Evolutionary conservation across 1,140 invertebrate species (phyloP), one percentile per base, ranked within the genome.

Genomic region (Heliconius himera): DNA sequence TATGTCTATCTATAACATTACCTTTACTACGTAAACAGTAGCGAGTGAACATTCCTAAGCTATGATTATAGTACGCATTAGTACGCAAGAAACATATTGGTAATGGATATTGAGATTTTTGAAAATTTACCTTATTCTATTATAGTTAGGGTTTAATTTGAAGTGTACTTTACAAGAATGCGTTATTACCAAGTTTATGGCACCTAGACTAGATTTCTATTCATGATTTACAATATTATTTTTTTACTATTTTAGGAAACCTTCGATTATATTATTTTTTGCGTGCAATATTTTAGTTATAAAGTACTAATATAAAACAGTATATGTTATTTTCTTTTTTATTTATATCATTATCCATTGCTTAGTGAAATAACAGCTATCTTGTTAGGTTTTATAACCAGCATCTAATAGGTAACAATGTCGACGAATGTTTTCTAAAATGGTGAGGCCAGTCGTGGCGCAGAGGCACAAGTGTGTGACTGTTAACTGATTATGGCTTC

Each of bases 1-100:
- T 71, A 29, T 51, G 49, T 51, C 49, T 29, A 20, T 71, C 38
- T 22, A 38, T 72, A 72, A 36, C 38, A 41, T 36, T 38, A 20
- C n/a, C 13, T 41, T 72, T 66, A 66, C 26, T 29, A 66, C 60
- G 26, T 66, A 38, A 72, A 72, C 41, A 49, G 26, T 74, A 66
- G 33, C 51, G 22, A 46, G 60, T 20, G 41, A 49, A 76, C 29
- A 76, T 76, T 76, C 75, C 70, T 76, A 41, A 26, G 38, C 51
- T 20, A 60, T 76, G 75, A 76, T 71, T 36, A 36, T 36, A 8
- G 6, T 36, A 36, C 33, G 33, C 33, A 36, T 36, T 38, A 26
- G 75, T 70, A 70, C 13, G 75, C 66, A 51, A 70, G 75, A 36
- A 60, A 41, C 16, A 36, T 38, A 49, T 38, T 33, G n/a, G 26